Base-by-base conservation (phyloP, 2,888 invertebrate species). In the Melinaea marsaeus region DNA sequence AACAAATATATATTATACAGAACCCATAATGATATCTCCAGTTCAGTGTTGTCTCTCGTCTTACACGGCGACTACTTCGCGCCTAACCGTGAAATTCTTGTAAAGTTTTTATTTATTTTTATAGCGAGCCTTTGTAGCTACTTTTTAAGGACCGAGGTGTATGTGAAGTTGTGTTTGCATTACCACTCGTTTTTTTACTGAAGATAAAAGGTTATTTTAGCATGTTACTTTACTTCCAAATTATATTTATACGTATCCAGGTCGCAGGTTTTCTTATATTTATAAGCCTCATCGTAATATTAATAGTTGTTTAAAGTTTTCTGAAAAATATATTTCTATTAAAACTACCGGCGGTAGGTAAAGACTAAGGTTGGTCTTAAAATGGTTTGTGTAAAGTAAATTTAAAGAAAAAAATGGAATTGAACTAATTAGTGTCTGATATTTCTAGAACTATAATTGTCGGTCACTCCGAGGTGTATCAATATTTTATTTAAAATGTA, bases 71-170 rank as follows among this genome's bases (percentile, higher is more conserved):
- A 63, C 63, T 67, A 67, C 71, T 75, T 75, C 75, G 69, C 75
- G 72, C 71, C 75, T 70, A 71, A 74, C 75, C 70, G 75, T 61
- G 74, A 75, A 66, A 75, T 75, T 75, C 75, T 74, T 74, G 64
- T 71, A 55, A 64, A 61, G 68, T 60, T 69, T 72, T 60, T 70
- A 63, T 64, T 72, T 71, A 72, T 72, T 70, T 72, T 71, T 71
- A 72, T 71, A 73, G 72, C 68, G 51, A 56, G 58, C 69, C 68
- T 72, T 71, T 71, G 70, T 70, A 66, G 69, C 71, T 67, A 70
- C 70, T 70, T 71, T 71, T 72, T 67, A 70, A 70, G 67, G 70
- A 63, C 63, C 55, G 67, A 70, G 71, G 68, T 71, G 69, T 70
- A 71, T 63, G 62, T 69, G 55, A 62, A 62, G 57, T 62, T 37